These are phyloP conservation scores for Axea sp. DNA, from an alignment of 2,888 invertebrate genomes.

Conservation along the genomic window DNA sequence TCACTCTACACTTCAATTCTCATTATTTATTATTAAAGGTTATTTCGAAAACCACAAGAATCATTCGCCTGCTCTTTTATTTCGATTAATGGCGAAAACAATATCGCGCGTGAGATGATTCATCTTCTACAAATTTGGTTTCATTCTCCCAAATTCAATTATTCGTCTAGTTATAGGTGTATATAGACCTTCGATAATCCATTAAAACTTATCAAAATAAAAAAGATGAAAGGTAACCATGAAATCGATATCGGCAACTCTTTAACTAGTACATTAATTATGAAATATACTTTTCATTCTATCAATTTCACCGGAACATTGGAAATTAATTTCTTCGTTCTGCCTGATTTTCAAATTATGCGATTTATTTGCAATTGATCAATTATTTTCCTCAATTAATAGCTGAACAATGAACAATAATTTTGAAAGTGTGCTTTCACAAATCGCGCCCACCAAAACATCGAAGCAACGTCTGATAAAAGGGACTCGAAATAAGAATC, in stretches of 20 bases:
- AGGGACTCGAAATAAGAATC: too few relatives aligned
- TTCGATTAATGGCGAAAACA: slow-evolving; percentile 21
- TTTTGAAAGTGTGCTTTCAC: too few relatives aligned
- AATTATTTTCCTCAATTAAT: neutral
- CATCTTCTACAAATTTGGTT: slow-evolving; percentile 12
- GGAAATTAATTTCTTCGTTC: slow-evolving; percentile 11
- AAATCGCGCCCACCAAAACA: too few relatives aligned
- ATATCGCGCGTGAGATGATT: slow-evolving; percentile 6
- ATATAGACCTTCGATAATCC: slow-evolving; percentile 24
- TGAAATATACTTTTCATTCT: slow-evolving; percentile 9
- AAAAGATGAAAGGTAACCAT: slow-evolving; percentile 28
- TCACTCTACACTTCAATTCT: too few relatives aligned
- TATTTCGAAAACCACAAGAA: too few relatives aligned
- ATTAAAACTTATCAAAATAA: slow-evolving; percentile 48
- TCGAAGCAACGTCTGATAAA: too few relatives aligned
- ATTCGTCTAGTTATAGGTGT: slow-evolving; percentile 24
- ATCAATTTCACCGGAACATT: slow-evolving; percentile 10
- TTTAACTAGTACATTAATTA: slow-evolving; percentile 25
- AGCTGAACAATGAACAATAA: neutral
- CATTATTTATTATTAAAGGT: too few relatives aligned
- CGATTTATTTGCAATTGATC: slow-evolving; percentile 2
- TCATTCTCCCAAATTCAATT: slow-evolving; percentile 22
- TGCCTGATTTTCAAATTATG: slow-evolving; percentile 3
- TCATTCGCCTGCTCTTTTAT: too few relatives aligned
- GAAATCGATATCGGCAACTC: slow-evolving; percentile 30